A percentile compares a stretch with the other conserved stretches of the same genome.
Conservation (phyloP, 2,888 invertebrate genomes). For the Melanostoma scalare region DNA sequence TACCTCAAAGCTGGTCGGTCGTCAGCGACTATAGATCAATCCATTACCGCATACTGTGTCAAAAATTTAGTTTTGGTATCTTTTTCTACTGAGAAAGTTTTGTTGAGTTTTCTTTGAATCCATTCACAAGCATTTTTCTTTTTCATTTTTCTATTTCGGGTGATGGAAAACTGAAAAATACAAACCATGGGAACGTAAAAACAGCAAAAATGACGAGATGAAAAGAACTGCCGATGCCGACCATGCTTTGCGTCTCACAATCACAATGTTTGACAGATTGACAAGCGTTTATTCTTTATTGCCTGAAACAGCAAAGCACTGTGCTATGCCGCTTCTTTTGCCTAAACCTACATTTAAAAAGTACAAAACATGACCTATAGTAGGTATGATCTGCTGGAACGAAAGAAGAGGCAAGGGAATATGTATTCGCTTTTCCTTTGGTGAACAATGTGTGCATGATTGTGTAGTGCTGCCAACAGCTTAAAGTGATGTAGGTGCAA, state of each 20-base stretch:
- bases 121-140: conserved; percentile 11
- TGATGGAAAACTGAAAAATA: conserved; percentile 30
- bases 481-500: not conserved
- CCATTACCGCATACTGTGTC: conserved; percentile 49
- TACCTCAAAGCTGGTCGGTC: not conserved
- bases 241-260: conserved; percentile 59
- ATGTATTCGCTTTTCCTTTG: conserved; percentile 25
- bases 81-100: conserved; percentile 23
- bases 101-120: conserved; percentile 26
- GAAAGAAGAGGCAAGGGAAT: no score
- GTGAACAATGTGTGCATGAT: conserved; percentile 32
- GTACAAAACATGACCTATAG: not conserved
- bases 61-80: conserved; percentile 50
- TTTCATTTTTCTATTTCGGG: conserved; percentile 5
- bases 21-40: conserved; percentile 56
- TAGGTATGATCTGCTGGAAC: no score
- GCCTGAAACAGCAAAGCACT: conserved; percentile 22
- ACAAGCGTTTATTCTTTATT: conserved; percentile 71
- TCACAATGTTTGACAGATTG: conserved; percentile 72
- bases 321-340: conserved; percentile 23
- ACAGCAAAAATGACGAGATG: conserved; percentile 47
- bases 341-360: conserved; percentile 15
- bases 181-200: conserved; percentile 24
- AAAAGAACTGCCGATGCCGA: conserved; percentile 66
- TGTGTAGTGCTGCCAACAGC: conserved; percentile 21